Evolutionary conservation across 2,113 vertebrate genomes (phyloP), one percentile per base, ranked within the genome.

Genomic region (Boulengeromyrus knoepffleri): DNA sequence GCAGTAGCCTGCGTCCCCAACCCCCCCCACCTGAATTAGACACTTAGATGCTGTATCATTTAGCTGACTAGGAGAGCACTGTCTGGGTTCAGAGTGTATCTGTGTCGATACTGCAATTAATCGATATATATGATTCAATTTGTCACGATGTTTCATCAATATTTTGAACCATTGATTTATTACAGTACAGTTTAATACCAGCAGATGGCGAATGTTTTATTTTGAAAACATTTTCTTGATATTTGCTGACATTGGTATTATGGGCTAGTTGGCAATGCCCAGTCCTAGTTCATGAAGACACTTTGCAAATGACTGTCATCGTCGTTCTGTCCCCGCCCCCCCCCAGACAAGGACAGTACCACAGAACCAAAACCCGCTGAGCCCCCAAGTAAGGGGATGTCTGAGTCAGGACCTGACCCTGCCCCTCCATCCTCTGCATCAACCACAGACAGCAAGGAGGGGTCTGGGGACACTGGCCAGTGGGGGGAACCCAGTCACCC

Each of bases 361-460:
- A 85, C 58, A 87, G 90, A 91, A 56, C 56, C 91, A 45, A 93
- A 94, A 93, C 92, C 95, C 92, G 87, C 92, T 5, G 94, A 94
- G 31, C 86, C 91, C 77, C 90, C 92, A n/a, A 88, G 89, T 90
- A 91, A 93, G 90, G 88, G 46, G 9, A 31, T 90, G 3, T 36
- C 70, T 46, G 88, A 90, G 91, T 88, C 89, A 0, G 94, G 93
- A 89, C 92, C 90, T 90, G 93, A 90, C 92, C 89, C 90, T 31
- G 93, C 92, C 91, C 56, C 94, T 62, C 91, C 89, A 91, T 90
- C 93, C 85, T 92, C 94, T 50, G 70, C 92, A 21, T 92, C 92
- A 53, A 89, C 92, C 1, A 80, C 91, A 85, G 93, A 74, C 90
- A 92, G 89, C 70, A 87, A 90, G 1, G 90, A 86, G 85, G 92